Evolutionary conservation across 2,113 vertebrate genomes (phyloP), one percentile per base, ranked within the genome.

Genomic region (Tringa solitaria): DNA sequence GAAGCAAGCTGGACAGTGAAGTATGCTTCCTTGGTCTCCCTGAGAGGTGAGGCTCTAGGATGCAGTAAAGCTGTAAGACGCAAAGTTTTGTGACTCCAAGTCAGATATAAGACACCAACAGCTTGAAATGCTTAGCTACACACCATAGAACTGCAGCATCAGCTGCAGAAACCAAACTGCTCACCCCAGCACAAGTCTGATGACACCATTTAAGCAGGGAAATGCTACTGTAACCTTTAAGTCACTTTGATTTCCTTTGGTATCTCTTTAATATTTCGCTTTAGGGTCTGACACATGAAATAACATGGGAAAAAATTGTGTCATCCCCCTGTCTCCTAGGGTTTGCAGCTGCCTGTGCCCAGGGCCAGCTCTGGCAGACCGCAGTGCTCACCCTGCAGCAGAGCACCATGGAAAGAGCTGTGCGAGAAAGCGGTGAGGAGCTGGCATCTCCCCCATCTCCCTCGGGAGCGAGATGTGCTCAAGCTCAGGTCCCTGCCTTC

Each of bases 391-490:
- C 28, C 23, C 13, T 12, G 54, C 33, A 43, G 61, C 39, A 61
- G 16, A 41, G 21, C 0, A 1, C 75, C 23, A 14, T 3, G 45
- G 39, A 10, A 37, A 68, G 39, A 53, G 39, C 48, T 27, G 15
- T 18, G 18, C 0, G 0, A 3, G 15, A n/a, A 46, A 68, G 43
- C 5, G 3, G 39, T 2, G 8, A n/a, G 75, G 57, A n/a, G 23
- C 28, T n/a, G 32, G 18, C 27, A 24, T 33, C 35, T 48, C 14
- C 39, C 24, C 27, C 4, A 1, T 15, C 8, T 51, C 28, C 26
- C 24, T 16, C 5, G 5, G 41, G 33, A 83, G 30, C 37, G 5
- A 26, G 19, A 17, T 28, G 14, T 20, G 28, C 9, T 35, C 3
- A 12, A 57, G 27, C 27, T 75, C 32, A 30, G 27, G 33, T 63